Evolutionary conservation across 1,140 invertebrate genomes (phyloP).

Genomic region (Drosophila burlai): DNA sequence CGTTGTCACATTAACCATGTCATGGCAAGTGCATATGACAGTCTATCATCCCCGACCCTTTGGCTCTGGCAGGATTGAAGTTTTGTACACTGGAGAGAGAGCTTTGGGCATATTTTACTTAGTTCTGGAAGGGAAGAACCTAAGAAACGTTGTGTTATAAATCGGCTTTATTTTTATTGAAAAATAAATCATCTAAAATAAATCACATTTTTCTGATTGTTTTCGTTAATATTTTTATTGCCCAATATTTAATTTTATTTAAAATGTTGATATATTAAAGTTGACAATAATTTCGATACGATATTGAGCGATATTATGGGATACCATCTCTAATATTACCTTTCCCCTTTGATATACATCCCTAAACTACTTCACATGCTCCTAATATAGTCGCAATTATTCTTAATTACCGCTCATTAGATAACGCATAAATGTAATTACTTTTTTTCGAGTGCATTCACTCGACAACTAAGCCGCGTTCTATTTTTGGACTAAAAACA

Average conservation of each 20-base stretch:
- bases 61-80: not conserved
- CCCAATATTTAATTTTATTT: too few relatives aligned
- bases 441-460: constrained; percentile 10
- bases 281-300: not conserved
- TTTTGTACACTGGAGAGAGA: constrained; percentile 1
- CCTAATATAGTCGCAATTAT: not conserved
- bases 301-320: not conserved
- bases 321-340: too few relatives aligned
- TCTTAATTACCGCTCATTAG: not conserved
- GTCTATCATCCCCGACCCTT: constrained; percentile 29
- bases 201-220: too few relatives aligned
- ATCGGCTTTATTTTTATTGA: too few relatives aligned
- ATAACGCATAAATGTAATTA: constrained; percentile 2
- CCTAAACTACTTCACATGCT: not conserved
- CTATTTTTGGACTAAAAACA: constrained; percentile 13
- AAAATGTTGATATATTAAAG: not conserved
- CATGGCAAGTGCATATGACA: constrained; percentile 54
- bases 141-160: not conserved
- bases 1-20: constrained; percentile 57
- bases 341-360: not conserved
- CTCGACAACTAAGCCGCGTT: constrained; percentile 1
- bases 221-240: too few relatives aligned
- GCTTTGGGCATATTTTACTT: not conserved
- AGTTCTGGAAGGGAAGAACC: not conserved
- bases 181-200: too few relatives aligned